Evolutionary conservation across 2,888 invertebrate genomes (phyloP), one percentile per base, ranked within the genome.

Genomic region (Drosophila formosana): DNA sequence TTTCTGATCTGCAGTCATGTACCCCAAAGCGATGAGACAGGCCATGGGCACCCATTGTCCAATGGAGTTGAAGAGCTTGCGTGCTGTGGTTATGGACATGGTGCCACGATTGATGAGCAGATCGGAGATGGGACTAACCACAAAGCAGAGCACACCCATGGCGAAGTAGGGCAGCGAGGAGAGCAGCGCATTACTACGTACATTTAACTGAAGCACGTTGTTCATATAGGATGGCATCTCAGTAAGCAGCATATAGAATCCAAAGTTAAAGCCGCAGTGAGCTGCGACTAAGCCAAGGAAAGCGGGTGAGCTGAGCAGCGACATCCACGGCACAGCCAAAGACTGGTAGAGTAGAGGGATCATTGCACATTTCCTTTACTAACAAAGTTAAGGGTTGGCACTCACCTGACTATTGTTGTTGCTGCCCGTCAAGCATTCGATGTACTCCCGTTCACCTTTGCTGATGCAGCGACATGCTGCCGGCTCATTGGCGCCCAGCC

Each of bases 261-360:
- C 96, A 95, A 95, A 96, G 77, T 95, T 95, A 80, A 95, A 95
- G 3, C 95, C 94, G 66, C 94, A 93, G 83, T 96, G 95, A 0
- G 94, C 94, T 0, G 95, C 92, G 11, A 94, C 90, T 5, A 92
- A 73, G 0, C 91, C 92, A 94, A 94, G 95, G 90, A 96, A 94
- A 0, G 96, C 95, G 0, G 94, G 72, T 0, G 95, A 96, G 0
- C 93, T 94, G 4, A 95, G 91, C n/a, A 96, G 94, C 11, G 93
- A 91, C 52, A 87, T 91, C 95, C 95, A 96, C 0, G 96, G 96
- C 0, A 94, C 94, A 72, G 89, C 68, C 78, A 93, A 92, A 1
- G 82, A 78, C 83, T 92, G 70, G 1, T 76, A 73, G 18, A 13
- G 13, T 4, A 11, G 3, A 41, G 7, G 9, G 11, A n/a, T 13